Base-by-base conservation (phyloP, 2,113 vertebrate species). In the Bujurquina vittata region DNA sequence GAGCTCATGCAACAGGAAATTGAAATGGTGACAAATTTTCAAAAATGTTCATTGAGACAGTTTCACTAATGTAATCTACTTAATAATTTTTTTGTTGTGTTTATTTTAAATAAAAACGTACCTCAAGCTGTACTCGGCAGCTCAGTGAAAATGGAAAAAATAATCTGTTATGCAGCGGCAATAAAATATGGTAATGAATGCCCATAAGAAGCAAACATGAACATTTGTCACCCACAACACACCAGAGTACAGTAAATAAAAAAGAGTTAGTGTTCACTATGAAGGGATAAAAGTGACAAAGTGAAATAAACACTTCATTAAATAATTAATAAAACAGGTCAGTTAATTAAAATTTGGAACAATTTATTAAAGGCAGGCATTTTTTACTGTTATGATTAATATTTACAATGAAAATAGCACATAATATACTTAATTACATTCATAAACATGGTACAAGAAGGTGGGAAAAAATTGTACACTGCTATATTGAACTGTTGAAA, bases 161-260 rank as follows among this genome's bases (percentile, higher is more conserved):
- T 49, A 69, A 49, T 29, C 63, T 69, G 54, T 22, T 22, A 56
- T 56, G 43, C 76, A 79, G 55, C 43, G 22, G 67, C 49, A 46
- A 17, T n/a, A 52, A 65, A 61, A 76, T 3, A 75, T 61, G 18
- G 10, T 40, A 79, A 82, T 79, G 20, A 82, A 79, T 82, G 56
- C 26, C 43, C 20, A 10, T 33, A 56, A 17, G 59, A 1, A 4
- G 59, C 12, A 61, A 74, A 43, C 18, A n/a, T 37, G 22, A 84
- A 54, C 20, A 84, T 43, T 33, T 59, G 31, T 74, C 65, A 79
- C 59, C 23, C 9, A 63, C 0, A 46, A 17, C 46, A 31, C 55
- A 43, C 10, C 59, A 26, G 40, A 65, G 26, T 40, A 52, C 56
- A 37, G 49, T 56, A 33, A 59, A 74, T 65, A 22, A 4, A 35